Evolutionary conservation across 2,888 invertebrate genomes (phyloP).

Genomic region (Drosophila nr. perissopoda): DNA sequence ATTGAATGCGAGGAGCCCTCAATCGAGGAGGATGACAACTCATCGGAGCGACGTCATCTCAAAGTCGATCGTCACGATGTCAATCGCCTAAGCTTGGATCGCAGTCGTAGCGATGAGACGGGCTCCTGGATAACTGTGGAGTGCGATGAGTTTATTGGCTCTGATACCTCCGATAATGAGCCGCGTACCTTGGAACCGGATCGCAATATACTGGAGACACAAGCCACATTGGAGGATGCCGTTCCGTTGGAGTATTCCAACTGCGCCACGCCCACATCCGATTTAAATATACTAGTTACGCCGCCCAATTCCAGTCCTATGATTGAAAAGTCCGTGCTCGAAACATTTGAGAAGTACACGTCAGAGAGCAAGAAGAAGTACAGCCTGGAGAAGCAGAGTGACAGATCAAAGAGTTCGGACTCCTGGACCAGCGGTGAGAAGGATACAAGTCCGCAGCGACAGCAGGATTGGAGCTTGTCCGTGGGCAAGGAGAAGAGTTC

Average conservation of each 20-base stretch:
- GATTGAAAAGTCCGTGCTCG: conserved; percentile 85
- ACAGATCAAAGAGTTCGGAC: conserved; percentile 91
- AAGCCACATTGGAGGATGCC: conserved; percentile 88
- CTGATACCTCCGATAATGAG: conserved; percentile 87
- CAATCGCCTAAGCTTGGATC: conserved; percentile 84
- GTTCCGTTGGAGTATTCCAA: conserved; percentile 86
- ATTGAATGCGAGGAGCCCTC: conserved; percentile 85
- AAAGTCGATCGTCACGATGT: conserved; percentile 81
- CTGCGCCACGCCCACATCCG: conserved; percentile 82
- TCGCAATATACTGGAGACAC: conserved; percentile 85
- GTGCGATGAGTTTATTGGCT: conserved; percentile 88
- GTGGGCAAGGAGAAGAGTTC: conserved; percentile 88
- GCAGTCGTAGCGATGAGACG: conserved; percentile 89
- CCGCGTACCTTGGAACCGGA: conserved; percentile 83
- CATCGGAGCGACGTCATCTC: conserved; percentile 81
- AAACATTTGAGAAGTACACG: conserved; percentile 81
- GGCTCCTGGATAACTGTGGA: conserved; percentile 89
- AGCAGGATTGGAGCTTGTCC: conserved; percentile 85
- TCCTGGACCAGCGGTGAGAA: conserved; percentile 93
- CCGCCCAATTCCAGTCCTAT: conserved; percentile 88
- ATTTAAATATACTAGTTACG: conserved; percentile 87
- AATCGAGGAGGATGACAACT: conserved; percentile 84
- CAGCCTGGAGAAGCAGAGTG: conserved; percentile 86
- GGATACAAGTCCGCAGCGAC: conserved; percentile 87
- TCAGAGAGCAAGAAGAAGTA: conserved; percentile 86